Conservation (phyloP, 1,140 invertebrate genomes). For the Aplysia californica region DNA sequence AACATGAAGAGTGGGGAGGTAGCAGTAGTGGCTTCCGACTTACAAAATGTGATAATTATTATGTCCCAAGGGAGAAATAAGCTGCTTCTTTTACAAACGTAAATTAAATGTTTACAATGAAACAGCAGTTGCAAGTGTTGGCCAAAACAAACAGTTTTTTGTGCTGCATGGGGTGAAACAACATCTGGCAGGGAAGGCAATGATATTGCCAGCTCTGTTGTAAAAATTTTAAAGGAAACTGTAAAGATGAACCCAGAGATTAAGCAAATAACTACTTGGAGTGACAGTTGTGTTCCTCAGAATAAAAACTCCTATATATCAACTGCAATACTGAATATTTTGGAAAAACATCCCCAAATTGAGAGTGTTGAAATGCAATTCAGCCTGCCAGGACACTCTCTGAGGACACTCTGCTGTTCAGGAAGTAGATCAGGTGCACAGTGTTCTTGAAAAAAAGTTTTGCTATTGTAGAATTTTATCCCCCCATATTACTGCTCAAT, state of each 20-base stretch:
- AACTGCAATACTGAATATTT: background rate
- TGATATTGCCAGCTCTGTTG: background rate
- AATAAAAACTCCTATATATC: background rate
- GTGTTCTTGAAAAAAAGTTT: background rate
- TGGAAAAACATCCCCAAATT: background rate
- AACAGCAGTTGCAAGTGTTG: background rate
- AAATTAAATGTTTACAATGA: background rate
- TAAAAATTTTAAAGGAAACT: background rate
- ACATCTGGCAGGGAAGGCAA: background rate
- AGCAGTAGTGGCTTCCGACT: background rate
- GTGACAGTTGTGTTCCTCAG: background rate
- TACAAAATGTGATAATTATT: background rate
- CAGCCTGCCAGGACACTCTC: background rate
- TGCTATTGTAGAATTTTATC: background rate
- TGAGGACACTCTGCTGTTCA: background rate
- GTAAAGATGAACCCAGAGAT: background rate
- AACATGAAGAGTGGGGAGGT: background rate
- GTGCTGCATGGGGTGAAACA: background rate
- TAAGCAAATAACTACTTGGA: background rate
- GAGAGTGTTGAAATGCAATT: background rate
- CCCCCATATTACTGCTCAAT: background rate
- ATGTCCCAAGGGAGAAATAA: background rate
- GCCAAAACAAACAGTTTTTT: background rate
- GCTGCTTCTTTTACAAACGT: background rate
- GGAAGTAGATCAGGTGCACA: background rate